Base-by-base conservation (phyloP, 2,113 vertebrate species). In the Cebus imitator region DNA sequence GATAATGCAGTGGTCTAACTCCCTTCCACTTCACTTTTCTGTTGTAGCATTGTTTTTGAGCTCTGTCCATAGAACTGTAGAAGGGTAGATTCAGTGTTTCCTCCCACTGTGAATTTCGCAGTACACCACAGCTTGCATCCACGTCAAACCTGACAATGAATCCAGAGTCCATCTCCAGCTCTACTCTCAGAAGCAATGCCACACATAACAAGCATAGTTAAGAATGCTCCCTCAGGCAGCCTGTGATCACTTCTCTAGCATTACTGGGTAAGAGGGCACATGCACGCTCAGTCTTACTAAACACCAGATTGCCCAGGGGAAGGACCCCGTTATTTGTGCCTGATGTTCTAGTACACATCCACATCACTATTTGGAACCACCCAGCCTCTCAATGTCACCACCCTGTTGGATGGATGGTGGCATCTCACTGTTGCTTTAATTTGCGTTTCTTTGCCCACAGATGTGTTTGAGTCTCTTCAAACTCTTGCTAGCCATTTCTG, bases 381-480 rank as follows among this genome's bases (percentile, higher is more conserved):
- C 11, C 52, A 7, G 16, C 5, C 43, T 16, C 61, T 17, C 25
- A 7, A 5, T 8, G 30, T 21, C 0, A 0, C 72, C 43, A 0
- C 73, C 70, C 61, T 64, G 21, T 37, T 55, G 21, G 23, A 13
- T 14, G 58, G 3, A 37, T 32, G 18, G 37, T 12, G 16, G 7
- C 58, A 18, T 43, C 58, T 48, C 21, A 8, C 72, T 64, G 20
- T 35, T 61, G 58, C 43, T 81, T 79, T 18, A 35, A 16, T 40
- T n/a, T n/a, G 10, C 21, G 11, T 76, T 83, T 61, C 58, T 76
- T 37, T 75, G 76, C 35, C 64, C 14, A 5, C 4, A 12, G 25
- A 14, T 32, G 20, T 50, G 40, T 76, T 43, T 55, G 40, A 43
- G 30, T 81, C 72, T 86, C 72, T 94, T 66, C 81, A 5, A 32